These are phyloP conservation scores for Oncorhynchus gorbuscha DNA, from an alignment of 2,113 vertebrate genomes.

Conservation along the genomic window DNA sequence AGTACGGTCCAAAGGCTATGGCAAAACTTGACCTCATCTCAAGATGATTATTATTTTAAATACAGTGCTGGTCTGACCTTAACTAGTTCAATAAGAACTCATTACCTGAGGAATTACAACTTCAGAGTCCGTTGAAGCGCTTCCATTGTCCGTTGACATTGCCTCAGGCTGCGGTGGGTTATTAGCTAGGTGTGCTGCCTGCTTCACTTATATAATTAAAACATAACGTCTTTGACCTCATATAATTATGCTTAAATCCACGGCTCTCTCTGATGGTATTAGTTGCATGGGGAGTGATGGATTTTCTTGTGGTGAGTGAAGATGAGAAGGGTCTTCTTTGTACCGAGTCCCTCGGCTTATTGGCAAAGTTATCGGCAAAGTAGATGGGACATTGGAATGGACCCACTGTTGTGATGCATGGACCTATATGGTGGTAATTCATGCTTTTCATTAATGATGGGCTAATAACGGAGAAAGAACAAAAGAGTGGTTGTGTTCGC, in stretches of 20 bases:
- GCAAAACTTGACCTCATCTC: background rate
- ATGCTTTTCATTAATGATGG: conserved; percentile 20
- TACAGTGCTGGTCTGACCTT: background rate
- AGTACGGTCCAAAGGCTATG: too few relatives aligned
- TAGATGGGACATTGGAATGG: conserved; percentile 25
- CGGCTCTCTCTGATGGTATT: conserved; percentile 48
- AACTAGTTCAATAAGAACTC: background rate
- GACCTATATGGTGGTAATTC: conserved; percentile 13
- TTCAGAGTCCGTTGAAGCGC: conserved; percentile 12
- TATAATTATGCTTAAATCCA: conserved; percentile 32
- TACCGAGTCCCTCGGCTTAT: conserved; percentile 32
- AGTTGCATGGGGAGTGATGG: conserved; percentile 46
- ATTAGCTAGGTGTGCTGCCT: conserved; percentile 44
- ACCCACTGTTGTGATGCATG: background rate
- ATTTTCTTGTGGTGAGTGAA: conserved; percentile 24
- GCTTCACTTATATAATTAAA: conserved; percentile 27
- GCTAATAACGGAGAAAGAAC: background rate
- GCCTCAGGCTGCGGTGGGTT: conserved; percentile 43
- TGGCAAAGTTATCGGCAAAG: conserved; percentile 5
- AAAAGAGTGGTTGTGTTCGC: conserved; percentile 18
- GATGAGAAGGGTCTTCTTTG: conserved; percentile 54
- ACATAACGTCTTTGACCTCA: conserved; percentile 41
- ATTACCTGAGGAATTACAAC: background rate
- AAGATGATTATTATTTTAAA: background rate
- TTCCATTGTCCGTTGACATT: conserved; percentile 21